Evolutionary conservation across 2,888 invertebrate species (phyloP).

Genomic region (Athalia circularis): DNA sequence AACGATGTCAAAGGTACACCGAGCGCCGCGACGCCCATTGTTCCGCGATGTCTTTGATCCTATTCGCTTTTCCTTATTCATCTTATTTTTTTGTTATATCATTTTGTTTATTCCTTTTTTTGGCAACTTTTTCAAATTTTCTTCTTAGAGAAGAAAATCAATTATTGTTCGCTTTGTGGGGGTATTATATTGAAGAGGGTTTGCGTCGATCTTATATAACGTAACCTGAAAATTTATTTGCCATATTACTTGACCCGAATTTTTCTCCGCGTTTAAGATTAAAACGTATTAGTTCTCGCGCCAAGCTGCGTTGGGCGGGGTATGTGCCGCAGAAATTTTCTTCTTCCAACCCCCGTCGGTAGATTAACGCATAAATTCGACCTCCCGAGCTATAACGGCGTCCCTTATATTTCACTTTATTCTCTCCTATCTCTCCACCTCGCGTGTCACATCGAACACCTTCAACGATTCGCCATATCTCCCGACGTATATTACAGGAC

Average conservation of each 20-base stretch:
- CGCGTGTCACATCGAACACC: slow-evolving; percentile 4
- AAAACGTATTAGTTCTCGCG: slow-evolving; percentile 31
- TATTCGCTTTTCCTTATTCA: slow-evolving; percentile 8
- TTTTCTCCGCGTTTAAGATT: not conserved
- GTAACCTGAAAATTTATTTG: slow-evolving; percentile 33
- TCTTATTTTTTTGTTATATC: slow-evolving; percentile 17
- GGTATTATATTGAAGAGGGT: not conserved
- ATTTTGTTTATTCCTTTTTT: slow-evolving; percentile 37
- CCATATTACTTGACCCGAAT: slow-evolving; percentile 11
- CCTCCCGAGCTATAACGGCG: not conserved
- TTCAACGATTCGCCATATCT: not conserved
- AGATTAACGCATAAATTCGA: slow-evolving; percentile 43
- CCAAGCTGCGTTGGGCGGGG: not conserved
- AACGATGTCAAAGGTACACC: slow-evolving; percentile 22
- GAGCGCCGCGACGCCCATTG: slow-evolving; percentile 34
- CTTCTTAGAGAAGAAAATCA: slow-evolving; percentile 40
- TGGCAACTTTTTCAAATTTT: slow-evolving; percentile 14
- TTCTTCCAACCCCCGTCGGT: not conserved
- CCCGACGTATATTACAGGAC: slow-evolving; percentile 23
- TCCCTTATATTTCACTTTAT: slow-evolving; percentile 35
- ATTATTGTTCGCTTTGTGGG: slow-evolving; percentile 45
- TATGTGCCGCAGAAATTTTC: not conserved
- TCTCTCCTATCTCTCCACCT: slow-evolving; percentile 3
- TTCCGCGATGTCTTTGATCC: slow-evolving; percentile 38
- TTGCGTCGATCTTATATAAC: not conserved